Percentiles rank a stretch among this genome's conserved stretches.
These are phyloP conservation scores for Watsonalla cultraria DNA, from an alignment of 2,888 invertebrate species.

Conservation along the genomic window DNA sequence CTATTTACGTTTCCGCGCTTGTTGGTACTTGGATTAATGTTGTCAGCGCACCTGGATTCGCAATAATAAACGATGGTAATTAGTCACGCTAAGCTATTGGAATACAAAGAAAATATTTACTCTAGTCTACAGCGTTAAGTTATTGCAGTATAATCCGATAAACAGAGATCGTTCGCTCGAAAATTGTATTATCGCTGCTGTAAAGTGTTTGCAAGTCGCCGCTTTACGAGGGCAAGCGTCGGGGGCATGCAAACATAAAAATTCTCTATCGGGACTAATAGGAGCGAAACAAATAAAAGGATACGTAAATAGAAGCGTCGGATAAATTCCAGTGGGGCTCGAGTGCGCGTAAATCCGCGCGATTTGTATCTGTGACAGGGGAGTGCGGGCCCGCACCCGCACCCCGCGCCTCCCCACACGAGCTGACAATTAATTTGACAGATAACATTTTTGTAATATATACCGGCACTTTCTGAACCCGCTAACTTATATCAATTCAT, in stretches of 20 bases:
- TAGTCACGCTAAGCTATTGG: conserved; percentile 57
- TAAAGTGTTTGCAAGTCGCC: conserved; percentile 73
- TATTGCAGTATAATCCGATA: conserved; percentile 73
- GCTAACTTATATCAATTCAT: neutral
- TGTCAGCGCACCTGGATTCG: conserved; percentile 63
- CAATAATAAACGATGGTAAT: conserved; percentile 55
- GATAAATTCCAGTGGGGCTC: conserved; percentile 76
- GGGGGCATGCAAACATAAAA: conserved; percentile 75
- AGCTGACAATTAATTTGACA: conserved; percentile 68
- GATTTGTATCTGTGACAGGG: conserved; percentile 79
- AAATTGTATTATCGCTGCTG: conserved; percentile 72
- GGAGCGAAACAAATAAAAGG: conserved; percentile 77
- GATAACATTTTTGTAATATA: conserved; percentile 22
- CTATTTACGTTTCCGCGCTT: conserved; percentile 13
- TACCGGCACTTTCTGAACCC: neutral
- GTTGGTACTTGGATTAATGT: conserved; percentile 45
- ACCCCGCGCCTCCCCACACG: conserved; percentile 19
- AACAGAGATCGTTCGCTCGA: conserved; percentile 59
- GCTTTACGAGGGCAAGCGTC: conserved; percentile 73
- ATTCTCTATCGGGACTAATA: conserved; percentile 78
- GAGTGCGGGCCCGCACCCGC: conserved; percentile 42
- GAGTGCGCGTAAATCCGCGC: conserved; percentile 78
- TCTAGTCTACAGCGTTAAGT: conserved; percentile 53
- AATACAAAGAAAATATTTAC: conserved; percentile 67
- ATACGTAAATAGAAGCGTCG: conserved; percentile 76